A percentile compares a stretch with the other conserved stretches of the same genome.
Conservation (phyloP, 1,140 invertebrate species). For the Drosophila athabasca region DNA sequence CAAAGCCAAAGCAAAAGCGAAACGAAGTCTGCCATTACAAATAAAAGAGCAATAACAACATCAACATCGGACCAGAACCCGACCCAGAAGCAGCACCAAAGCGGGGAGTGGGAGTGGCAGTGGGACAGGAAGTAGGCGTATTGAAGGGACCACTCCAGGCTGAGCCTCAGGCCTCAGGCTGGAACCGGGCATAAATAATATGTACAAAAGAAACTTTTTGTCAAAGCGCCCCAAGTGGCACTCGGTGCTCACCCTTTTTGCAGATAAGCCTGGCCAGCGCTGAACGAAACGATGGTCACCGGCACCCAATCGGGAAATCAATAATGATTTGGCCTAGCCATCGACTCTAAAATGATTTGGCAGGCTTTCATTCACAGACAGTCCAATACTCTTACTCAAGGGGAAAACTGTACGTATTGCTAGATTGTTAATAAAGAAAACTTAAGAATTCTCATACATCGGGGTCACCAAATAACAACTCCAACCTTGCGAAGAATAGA, state of each 20-base stretch:
- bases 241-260: slow-evolving; percentile 65
- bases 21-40: slow-evolving; percentile 34
- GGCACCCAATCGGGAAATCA: slow-evolving; percentile 66
- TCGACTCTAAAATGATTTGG: slow-evolving; percentile 13
- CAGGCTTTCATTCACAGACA: neutral
- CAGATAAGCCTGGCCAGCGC: slow-evolving; percentile 43
- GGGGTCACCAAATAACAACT: too few relatives aligned
- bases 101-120: neutral
- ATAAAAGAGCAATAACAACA: slow-evolving; percentile 49
- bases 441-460: too few relatives aligned
- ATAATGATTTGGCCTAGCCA: slow-evolving; percentile 62
- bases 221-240: slow-evolving; percentile 74
- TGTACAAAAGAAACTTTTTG: slow-evolving; percentile 69
- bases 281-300: slow-evolving; percentile 4
- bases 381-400: slow-evolving; percentile 3
- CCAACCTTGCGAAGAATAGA: too few relatives aligned
- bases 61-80: slow-evolving; percentile 36
- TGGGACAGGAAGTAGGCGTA: slow-evolving; percentile 25
- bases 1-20: slow-evolving; percentile 3
- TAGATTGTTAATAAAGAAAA: too few relatives aligned
- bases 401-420: neutral
- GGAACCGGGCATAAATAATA: slow-evolving; percentile 68
- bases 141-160: slow-evolving; percentile 14
- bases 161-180: slow-evolving; percentile 29
- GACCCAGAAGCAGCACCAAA: too few relatives aligned